A percentile compares a stretch with the other conserved stretches of the same genome.
Evolutionary conservation across 2,888 invertebrate genomes (phyloP).

Genomic region (Operophtera brumata): DNA sequence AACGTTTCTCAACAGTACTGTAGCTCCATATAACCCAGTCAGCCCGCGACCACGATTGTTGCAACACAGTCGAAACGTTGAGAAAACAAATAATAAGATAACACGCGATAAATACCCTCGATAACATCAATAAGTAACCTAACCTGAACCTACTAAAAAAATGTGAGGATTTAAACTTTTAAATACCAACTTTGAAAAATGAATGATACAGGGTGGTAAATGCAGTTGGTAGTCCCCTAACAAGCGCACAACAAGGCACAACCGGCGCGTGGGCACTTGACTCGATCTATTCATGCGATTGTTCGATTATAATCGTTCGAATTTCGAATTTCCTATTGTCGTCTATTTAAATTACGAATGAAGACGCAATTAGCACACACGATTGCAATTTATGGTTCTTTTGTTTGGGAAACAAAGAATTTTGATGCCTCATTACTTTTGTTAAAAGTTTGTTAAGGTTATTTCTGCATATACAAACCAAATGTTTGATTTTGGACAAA

Average conservation of each 20-base stretch:
- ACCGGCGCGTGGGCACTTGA: slow-evolving; percentile 62
- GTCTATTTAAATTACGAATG: slow-evolving; percentile 47
- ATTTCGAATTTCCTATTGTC: slow-evolving; percentile 61
- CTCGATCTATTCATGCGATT: slow-evolving; percentile 56
- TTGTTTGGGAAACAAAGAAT: slow-evolving; percentile 25
- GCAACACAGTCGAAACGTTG: no score
- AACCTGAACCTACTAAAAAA: no score
- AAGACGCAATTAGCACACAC: slow-evolving; percentile 53
- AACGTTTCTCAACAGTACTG: no score
- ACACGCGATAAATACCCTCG: no score
- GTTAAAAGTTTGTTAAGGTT: slow-evolving; percentile 1
- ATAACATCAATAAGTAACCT: no score
- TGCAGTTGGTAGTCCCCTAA: background rate
- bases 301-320: slow-evolving; percentile 61
- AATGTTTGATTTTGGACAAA: no score
- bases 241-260: slow-evolving; percentile 43
- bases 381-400: slow-evolving; percentile 29
- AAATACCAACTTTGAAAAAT: no score
- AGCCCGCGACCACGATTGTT: no score
- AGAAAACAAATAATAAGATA: no score
- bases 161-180: no score
- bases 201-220: no score
- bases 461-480: background rate
- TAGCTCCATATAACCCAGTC: no score
- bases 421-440: slow-evolving; percentile 7